These are phyloP conservation scores for Folsomia candida DNA, from an alignment of 2,888 invertebrate genomes.

Conservation along the genomic window DNA sequence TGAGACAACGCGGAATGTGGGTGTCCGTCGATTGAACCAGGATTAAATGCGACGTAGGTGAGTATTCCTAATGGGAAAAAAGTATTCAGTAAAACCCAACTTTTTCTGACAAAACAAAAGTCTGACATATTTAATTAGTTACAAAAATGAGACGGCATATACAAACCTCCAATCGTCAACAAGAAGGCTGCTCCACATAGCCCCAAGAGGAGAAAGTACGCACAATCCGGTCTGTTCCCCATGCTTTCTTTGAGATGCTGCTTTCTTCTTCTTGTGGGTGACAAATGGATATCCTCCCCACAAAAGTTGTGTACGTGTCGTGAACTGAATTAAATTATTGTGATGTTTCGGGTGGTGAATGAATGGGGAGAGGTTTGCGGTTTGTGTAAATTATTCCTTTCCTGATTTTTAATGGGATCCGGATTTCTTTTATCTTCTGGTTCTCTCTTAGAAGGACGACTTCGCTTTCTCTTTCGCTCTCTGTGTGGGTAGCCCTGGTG, in stretches of 20 bases:
- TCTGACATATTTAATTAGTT: too few relatives aligned
- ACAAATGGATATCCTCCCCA: too few relatives aligned
- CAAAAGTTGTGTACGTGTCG: neutral
- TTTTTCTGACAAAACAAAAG: too few relatives aligned
- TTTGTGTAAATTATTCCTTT: neutral
- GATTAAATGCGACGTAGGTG: slow-evolving; percentile 47
- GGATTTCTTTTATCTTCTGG: neutral
- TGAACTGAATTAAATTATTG: neutral
- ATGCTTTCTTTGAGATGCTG: slow-evolving; percentile 13
- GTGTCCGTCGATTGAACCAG: slow-evolving; percentile 28
- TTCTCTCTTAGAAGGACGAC: too few relatives aligned
- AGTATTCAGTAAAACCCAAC: too few relatives aligned
- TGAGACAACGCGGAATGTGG: slow-evolving; percentile 40
- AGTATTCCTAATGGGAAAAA: too few relatives aligned
- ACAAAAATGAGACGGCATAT: too few relatives aligned
- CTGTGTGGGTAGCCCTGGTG: too few relatives aligned
- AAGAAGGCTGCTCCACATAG: slow-evolving; percentile 46
- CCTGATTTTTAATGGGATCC: neutral
- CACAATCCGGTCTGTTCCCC: slow-evolving; percentile 45
- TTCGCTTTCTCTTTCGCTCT: too few relatives aligned
- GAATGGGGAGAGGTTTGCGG: neutral
- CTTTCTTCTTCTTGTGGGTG: slow-evolving; percentile 1
- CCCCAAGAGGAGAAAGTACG: slow-evolving; percentile 46
- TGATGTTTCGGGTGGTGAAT: too few relatives aligned
- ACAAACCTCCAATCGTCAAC: slow-evolving; percentile 44